phyloP scores from a whole-genome alignment of 23 tunicate genomes.

The Corella eumyota region DNA sequence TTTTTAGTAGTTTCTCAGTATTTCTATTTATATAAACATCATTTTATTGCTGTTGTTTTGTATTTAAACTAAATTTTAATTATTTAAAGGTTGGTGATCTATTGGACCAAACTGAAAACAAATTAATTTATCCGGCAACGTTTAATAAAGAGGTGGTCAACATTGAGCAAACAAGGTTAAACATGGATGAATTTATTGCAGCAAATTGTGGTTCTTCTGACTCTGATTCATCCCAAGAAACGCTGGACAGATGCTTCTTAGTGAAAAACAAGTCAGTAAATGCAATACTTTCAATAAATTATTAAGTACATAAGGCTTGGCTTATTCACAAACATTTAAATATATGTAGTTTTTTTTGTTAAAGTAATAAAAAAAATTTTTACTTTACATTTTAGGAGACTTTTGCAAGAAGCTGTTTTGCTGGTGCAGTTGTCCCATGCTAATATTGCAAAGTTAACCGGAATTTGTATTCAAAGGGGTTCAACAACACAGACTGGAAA shows the following conservation, averaged over 20 bases:
- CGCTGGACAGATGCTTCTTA: constrained; percentile 59
- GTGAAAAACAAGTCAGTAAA: constrained; percentile 31
- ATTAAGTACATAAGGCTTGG: too few species aligned
- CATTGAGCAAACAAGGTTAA: constrained; percentile 38
- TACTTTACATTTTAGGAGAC: constrained; percentile 3
- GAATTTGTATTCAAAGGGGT: constrained; percentile 45
- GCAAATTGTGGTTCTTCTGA: constrained; percentile 79
- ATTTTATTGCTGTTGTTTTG: neutral
- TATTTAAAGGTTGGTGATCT: constrained; percentile 6
- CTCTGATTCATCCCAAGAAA: constrained; percentile 42
- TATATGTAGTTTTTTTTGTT: too few species aligned
- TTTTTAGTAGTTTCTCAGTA: too few species aligned
- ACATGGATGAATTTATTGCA: constrained; percentile 46
- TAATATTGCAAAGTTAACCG: constrained; percentile 48
- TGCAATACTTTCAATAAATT: too few species aligned
- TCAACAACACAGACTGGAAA: too few species aligned
- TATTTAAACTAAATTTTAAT: neutral
- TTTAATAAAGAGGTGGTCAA: constrained; percentile 14
- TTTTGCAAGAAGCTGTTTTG: constrained; percentile 51
- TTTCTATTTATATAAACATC: neutral
- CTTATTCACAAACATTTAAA: too few species aligned
- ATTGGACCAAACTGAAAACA: constrained; percentile 26
- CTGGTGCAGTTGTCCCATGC: constrained; percentile 44
- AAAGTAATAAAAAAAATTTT: too few species aligned
- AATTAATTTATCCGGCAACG: constrained; percentile 11